A percentile compares a stretch with the other conserved stretches of the same genome.
Evolutionary conservation across 2,113 vertebrate genomes (phyloP).

Genomic region (Epinephelus lanceolatus): DNA sequence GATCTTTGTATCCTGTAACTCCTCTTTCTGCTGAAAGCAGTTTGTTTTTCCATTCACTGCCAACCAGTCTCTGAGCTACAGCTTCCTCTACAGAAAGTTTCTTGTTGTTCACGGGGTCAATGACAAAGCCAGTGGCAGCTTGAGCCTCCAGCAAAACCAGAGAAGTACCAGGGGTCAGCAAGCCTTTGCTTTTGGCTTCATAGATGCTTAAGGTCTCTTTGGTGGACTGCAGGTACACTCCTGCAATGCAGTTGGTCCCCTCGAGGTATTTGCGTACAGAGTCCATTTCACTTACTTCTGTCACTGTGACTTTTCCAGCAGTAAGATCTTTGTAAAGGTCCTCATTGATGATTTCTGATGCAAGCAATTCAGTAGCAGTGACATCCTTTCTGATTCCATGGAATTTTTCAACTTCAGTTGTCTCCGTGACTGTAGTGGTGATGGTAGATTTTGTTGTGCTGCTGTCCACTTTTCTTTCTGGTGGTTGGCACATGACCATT

Average conservation of each 20-base stretch:
- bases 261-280: constrained; percentile 83
- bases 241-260: constrained; percentile 84
- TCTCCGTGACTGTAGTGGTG: constrained; percentile 74
- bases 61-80: constrained; percentile 67
- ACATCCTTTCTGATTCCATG: constrained; percentile 84
- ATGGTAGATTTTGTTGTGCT: constrained; percentile 84
- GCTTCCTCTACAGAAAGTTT: constrained; percentile 86
- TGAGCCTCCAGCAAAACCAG: constrained; percentile 84
- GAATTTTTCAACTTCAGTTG: constrained; percentile 77
- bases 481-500: not conserved
- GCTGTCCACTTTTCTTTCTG: constrained; percentile 74
- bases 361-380: constrained; percentile 80
- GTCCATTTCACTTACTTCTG: constrained; percentile 73
- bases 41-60: constrained; percentile 82
- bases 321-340: constrained; percentile 77
- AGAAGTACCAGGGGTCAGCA: constrained; percentile 82
- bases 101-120: constrained; percentile 83
- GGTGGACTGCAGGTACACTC: constrained; percentile 83
- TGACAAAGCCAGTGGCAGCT: constrained; percentile 87
- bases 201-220: constrained; percentile 85
- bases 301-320: constrained; percentile 83
- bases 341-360: constrained; percentile 80
- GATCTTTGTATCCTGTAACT: constrained; percentile 88
- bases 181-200: constrained; percentile 79
- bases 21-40: constrained; percentile 78